These are phyloP conservation scores for Amphiprion ocellaris DNA, from an alignment of 2,113 vertebrate species.

Conservation along the genomic window DNA sequence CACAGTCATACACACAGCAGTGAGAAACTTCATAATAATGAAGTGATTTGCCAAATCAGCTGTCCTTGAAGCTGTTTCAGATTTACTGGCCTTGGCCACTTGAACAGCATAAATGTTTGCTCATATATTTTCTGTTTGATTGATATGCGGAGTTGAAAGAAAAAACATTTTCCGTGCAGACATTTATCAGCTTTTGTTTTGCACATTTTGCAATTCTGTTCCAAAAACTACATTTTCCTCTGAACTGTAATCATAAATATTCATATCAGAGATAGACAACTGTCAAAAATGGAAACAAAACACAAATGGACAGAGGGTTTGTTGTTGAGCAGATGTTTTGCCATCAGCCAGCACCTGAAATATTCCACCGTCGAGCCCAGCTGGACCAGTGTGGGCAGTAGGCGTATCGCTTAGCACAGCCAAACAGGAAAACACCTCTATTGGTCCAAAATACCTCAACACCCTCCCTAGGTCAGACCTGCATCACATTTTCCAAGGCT, in stretches of 20 bases:
- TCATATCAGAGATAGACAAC: neutral
- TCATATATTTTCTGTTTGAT: too few relatives aligned
- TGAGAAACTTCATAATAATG: neutral
- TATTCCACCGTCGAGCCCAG: slow-evolving; percentile 63
- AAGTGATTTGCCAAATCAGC: too few relatives aligned
- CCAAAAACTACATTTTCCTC: neutral
- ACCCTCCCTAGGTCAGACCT: slow-evolving; percentile 6
- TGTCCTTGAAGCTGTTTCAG: too few relatives aligned
- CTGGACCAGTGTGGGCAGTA: slow-evolving; percentile 53
- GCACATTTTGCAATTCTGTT: neutral
- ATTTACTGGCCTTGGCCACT: too few relatives aligned
- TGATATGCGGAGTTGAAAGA: too few relatives aligned
- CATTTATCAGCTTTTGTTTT: too few relatives aligned
- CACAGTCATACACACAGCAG: neutral
- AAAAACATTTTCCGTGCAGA: too few relatives aligned
- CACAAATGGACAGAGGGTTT: slow-evolving; percentile 10
- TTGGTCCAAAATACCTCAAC: slow-evolving; percentile 58
- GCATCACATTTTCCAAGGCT: slow-evolving; percentile 70
- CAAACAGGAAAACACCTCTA: slow-evolving; percentile 57
- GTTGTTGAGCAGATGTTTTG: slow-evolving; percentile 59
- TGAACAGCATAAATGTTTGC: too few relatives aligned
- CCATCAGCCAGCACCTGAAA: slow-evolving; percentile 49
- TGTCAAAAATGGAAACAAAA: neutral
- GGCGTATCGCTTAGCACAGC: slow-evolving; percentile 28
- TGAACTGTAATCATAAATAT: neutral